Conservation (phyloP, 2,888 invertebrate genomes). For the Pyrrhosoma nymphula region DNA sequence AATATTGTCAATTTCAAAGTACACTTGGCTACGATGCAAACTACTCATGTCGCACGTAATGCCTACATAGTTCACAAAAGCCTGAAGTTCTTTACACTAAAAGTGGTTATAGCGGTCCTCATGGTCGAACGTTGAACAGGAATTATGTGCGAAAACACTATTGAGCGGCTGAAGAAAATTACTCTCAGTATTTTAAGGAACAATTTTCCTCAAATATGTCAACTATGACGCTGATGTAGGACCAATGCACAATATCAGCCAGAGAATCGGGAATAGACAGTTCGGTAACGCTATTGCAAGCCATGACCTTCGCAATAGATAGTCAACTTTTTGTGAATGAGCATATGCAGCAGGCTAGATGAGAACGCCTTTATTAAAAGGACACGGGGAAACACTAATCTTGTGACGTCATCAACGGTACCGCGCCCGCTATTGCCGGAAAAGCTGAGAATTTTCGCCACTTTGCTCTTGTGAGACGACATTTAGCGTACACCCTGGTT, state of each 20-base stretch:
- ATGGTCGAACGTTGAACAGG: background rate
- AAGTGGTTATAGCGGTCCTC: background rate
- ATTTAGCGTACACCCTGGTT: too few species aligned
- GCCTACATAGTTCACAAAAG: background rate
- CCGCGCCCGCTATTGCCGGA: too few species aligned
- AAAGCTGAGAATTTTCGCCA: too few species aligned
- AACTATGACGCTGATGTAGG: background rate
- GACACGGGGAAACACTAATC: too few species aligned
- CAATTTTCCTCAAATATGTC: background rate
- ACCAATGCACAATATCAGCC: background rate
- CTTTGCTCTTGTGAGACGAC: too few species aligned
- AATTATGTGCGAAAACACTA: background rate
- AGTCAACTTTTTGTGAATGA: conserved; percentile 34
- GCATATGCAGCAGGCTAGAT: background rate
- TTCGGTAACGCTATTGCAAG: background rate
- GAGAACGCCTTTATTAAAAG: background rate
- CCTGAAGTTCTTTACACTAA: background rate
- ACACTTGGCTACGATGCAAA: background rate
- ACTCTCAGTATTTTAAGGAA: background rate
- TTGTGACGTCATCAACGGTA: too few species aligned
- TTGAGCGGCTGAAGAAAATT: too few species aligned
- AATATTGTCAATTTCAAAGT: background rate
- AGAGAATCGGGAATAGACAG: background rate
- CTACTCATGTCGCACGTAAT: background rate
- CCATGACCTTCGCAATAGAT: conserved; percentile 16